Base-by-base conservation (phyloP, 1,140 invertebrate species). In the Drosophila sturtevanti region DNA sequence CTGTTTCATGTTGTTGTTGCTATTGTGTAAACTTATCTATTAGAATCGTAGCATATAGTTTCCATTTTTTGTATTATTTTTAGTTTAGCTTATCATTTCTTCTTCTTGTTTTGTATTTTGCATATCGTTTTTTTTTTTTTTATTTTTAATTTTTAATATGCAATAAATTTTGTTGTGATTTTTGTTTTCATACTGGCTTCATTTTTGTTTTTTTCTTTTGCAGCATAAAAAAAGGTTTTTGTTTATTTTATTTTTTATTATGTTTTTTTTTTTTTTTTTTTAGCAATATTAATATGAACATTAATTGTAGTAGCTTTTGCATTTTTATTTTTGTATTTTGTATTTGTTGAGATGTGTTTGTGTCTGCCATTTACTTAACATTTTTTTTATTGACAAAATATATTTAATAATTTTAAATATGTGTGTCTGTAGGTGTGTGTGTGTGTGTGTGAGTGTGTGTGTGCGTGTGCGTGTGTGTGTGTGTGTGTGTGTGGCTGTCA, bases 1-100 rank as follows among this genome's bases (percentile, higher is more conserved):
- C 16, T 66, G 51, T 51, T 34, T 48, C 9, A 51, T 21, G 62
- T 52, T 52, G 24, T 60, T 68, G 52, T 58, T 35, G 37, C 22
- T 58, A 16, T 22, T 51, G 41, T 77, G 72, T 78, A 76, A 78
- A 48, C 66, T 86, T 76, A 76, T 68, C 48, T 52, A 65, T 86
- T 81, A 86, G 75, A 85, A 78, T 73, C 63, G 64, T 86, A 87
- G 82, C 84, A 79, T 89, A 78, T 77, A 5, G 41, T 68, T 68
- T 64, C 65, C 27, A 4, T 31, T 31, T 31, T 31, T 31, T 31
- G 2, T 4, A 6, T 31, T 4, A 7, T 27, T 69, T 68, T 61
- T 60, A 63, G 41, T 34, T n/a, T 54, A 16, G 51, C 52, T 62
- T 44, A 11, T 70, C 4, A 24, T 44, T 69, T 37, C 34, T 58